Base-by-base conservation (phyloP, 1,140 invertebrate species). In the Venustaconcha ellipsiformis region DNA sequence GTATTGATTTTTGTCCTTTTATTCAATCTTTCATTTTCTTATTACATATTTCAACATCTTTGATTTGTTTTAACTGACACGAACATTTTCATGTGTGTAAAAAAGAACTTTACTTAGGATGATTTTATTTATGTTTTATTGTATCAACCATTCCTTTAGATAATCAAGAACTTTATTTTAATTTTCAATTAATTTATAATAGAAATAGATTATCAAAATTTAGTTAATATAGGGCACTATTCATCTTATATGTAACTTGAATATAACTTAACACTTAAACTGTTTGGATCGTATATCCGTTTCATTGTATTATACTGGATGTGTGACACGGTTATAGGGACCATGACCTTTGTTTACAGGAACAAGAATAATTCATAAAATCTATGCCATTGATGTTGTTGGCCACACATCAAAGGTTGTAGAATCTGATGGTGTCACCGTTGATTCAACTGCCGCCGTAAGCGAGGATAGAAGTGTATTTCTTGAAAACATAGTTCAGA, bases 341-440 rank as follows among this genome's bases (percentile, higher is more conserved):
- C 18, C n/a, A 17, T 14, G 2, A 69, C 5, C 11, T n/a, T 18
- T 57, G 15, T 64, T 48, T 18, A 62, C 56, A 74, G 72, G 66
- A 26, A 18, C 11, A 56, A 12, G 23, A 8, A 14, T 74, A 18
- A 59, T 59, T 14, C n/a, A 67, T 18, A 57, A 67, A 23, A 60
- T 74, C 18, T 30, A 62, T 57, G 83, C 82, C 6, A 60, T 78
- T 20, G 83, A 86, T 75, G 71, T 56, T 63, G 77, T 76, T 48
- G 82, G 82, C 15, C 79, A 78, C 14, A 72, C 69, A 37, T 85
- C 85, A 37, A 30, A 55, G 13, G 72, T 71, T 23, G 72, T 70
- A 60, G 75, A 79, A 14, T 86, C 85, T 17, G 75, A 86, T 80
- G 85, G 85, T 14, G 72, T 84, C 14, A 68, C 73, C 11, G 64